Evolutionary conservation across 2,113 vertebrate species (phyloP).

Genomic region (Calypte anna): DNA sequence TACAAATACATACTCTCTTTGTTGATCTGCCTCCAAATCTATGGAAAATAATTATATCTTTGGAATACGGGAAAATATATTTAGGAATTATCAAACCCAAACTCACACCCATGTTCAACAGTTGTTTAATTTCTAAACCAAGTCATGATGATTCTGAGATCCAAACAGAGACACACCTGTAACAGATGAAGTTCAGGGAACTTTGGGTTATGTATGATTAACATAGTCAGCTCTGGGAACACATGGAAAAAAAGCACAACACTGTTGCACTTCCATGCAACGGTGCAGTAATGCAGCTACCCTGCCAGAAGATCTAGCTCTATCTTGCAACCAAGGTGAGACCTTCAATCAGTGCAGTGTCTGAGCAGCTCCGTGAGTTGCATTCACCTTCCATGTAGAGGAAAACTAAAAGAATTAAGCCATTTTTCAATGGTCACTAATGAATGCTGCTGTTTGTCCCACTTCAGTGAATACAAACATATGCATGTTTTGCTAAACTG

Average conservation of each 20-base stretch:
- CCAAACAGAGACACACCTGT: background rate
- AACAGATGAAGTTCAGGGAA: background rate
- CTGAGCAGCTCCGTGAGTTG: accelerated
- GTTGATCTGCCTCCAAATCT: background rate
- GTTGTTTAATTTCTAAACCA: background rate
- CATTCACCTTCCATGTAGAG: background rate
- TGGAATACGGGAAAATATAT: background rate
- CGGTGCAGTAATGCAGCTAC: background rate
- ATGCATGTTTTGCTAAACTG: background rate
- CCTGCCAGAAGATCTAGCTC: background rate
- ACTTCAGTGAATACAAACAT: background rate
- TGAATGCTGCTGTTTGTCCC: accelerated
- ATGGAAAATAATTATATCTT: background rate
- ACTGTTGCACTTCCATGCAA: background rate
- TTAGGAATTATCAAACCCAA: background rate
- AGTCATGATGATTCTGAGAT: background rate
- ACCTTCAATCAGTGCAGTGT: background rate
- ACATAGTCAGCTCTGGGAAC: background rate
- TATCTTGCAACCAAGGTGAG: background rate
- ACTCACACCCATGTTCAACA: background rate
- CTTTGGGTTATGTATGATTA: background rate
- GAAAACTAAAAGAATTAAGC: background rate
- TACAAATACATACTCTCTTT: background rate
- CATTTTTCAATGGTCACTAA: background rate
- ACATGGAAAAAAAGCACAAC: background rate